Base-by-base conservation (phyloP, 2,797 vertebrate species). In the Pogoniulus pusillus region DNA sequence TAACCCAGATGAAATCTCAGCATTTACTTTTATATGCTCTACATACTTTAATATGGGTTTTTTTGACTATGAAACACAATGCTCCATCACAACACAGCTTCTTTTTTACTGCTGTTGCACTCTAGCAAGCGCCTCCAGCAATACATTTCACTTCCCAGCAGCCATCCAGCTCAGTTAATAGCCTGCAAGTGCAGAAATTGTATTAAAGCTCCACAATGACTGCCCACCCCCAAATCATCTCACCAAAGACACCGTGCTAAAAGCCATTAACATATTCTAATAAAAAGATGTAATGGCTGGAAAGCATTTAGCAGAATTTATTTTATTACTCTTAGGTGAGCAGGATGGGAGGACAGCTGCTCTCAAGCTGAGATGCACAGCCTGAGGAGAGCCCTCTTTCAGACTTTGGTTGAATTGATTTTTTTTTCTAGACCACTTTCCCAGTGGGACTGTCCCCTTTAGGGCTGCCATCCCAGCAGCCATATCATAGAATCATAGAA, bases 131-230 rank as follows among this genome's bases (percentile, higher is more conserved):
- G 68, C 54, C 35, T 70, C 66, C 69, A 93, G 78, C 90, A 90
- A 93, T 92, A 91, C 69, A 22, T 96, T 93, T 95, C 90, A 89
- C 94, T 95, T 93, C 90, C 82, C 85, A 71, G 66, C 29, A 93
- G 91, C 76, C 87, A 87, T 93, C 91, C 89, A 84, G 79, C 62
- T 94, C 55, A 70, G 76, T 92, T 96, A 93, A 91, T 84, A 78
- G 45, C 87, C 49, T 83, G 7, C 39, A 77, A 90, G 57, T 34
- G 26, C 82, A 77, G 62, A 93, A 69, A 63, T 87, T 74, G 22
- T 58, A 90, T 94, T 94, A 92, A 93, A 92, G 90, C 60, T 90
- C 15, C 0, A 0, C 90, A 95, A 91, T 80, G 79, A 71, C 60
- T 92, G 55, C 74, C 93, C 55, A 69, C 39, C 54, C 80, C 2